These are phyloP conservation scores for Acanthurus leucopareius DNA, from an alignment of 2,797 vertebrate genomes.

Conservation along the genomic window DNA sequence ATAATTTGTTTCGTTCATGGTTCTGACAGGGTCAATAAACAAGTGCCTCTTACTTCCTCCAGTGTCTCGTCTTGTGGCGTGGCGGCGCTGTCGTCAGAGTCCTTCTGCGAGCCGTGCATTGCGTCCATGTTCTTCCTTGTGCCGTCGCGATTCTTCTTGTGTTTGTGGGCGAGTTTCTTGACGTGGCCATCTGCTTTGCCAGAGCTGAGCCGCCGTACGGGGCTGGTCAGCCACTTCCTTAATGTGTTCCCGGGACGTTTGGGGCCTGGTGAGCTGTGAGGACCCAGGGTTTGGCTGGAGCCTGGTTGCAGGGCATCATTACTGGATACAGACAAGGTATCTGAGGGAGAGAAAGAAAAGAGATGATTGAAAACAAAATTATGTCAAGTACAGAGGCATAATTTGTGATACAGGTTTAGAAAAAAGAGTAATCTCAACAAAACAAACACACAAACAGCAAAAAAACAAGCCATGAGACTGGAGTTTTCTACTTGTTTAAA, in stretches of 20 bases:
- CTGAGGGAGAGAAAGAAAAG: slow-evolving; percentile 71
- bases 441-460: background rate
- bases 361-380: background rate
- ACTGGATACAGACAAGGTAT: slow-evolving; percentile 94
- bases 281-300: slow-evolving; percentile 91
- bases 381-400: background rate
- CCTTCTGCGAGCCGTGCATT: slow-evolving; percentile 90
- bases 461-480: too few species aligned
- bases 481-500: too few species aligned
- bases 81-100: slow-evolving; percentile 93
- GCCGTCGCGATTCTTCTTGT: slow-evolving; percentile 96
- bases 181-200: slow-evolving; percentile 96
- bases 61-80: slow-evolving; percentile 96
- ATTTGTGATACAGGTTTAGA: background rate
- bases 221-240: slow-evolving; percentile 98
- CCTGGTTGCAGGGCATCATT: slow-evolving; percentile 94
- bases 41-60: slow-evolving; percentile 88
- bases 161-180: slow-evolving; percentile 97
- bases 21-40: background rate
- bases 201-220: slow-evolving; percentile 95
- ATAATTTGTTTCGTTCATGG: background rate
- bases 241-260: slow-evolving; percentile 96
- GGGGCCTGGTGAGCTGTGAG: slow-evolving; percentile 90
- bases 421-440: background rate
- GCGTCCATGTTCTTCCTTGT: slow-evolving; percentile 90